Base-by-base conservation (phyloP, 2,797 vertebrate genomes). In the Lithobates sylvaticus region DNA sequence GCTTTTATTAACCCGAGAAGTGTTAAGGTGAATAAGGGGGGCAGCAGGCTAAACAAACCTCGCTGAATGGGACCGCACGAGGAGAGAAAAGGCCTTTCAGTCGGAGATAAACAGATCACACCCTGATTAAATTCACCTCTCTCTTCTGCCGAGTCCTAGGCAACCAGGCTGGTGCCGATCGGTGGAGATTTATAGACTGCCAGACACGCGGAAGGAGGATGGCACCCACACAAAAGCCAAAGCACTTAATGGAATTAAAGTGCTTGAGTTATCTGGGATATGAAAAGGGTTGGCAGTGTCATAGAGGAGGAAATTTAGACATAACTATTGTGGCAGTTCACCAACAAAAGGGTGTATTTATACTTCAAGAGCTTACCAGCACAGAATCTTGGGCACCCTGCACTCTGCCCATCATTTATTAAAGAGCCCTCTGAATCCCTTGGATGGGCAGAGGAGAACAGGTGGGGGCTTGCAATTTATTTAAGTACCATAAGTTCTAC, bases 91-190 rank as follows among this genome's bases (percentile, higher is more conserved):
- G 79, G 78, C 70, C 85, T 76, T 64, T 67, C 39, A 83, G 80
- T 1, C 5, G n/a, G 75, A 84, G 88, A 71, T 47, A 87, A 15
- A 0, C 88, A 81, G 90, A 92, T 91, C 88, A n/a, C 88, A 85
- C 76, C 86, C 47, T 88, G 90, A 91, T 91, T 89, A 90, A 87
- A 92, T 91, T 80, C 44, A 87, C 88, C 89, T 79, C 83, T 81
- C 79, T 5, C 70, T 27, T 86, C 87, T 76, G 18, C 0, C 6
- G 89, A 87, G 85, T 89, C 90, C 92, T 90, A 42, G 90, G 92
- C 90, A 91, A 92, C 89, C 81, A 74, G 12, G 21, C 47, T 84
- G 84, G 86, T 79, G 73, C 84, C 77, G 85, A 82, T 34, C 21
- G 27, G 29, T 26, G 83, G 84, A 88, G 90, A 91, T 91, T 92